Percentiles rank a stretch among this genome's conserved stretches.
These are phyloP conservation scores for Pyrrhia umbra DNA, from an alignment of 2,888 invertebrate species.

Conservation along the genomic window DNA sequence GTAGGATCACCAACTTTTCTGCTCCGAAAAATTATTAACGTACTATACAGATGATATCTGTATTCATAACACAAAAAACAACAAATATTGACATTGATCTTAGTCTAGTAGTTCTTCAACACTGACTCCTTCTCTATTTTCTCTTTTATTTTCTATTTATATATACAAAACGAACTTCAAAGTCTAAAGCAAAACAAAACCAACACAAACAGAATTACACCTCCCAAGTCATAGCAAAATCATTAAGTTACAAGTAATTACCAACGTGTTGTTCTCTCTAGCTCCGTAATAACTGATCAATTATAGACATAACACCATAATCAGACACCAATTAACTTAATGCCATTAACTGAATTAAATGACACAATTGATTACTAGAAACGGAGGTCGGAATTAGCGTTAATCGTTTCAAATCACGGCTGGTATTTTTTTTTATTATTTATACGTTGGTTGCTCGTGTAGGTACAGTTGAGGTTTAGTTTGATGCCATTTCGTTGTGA, in stretches of 20 bases:
- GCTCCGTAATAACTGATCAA: constrained; percentile 73
- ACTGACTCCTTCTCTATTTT: too few relatives aligned
- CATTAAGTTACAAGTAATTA: constrained; percentile 48
- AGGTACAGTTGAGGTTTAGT: not conserved
- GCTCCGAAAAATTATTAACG: too few relatives aligned
- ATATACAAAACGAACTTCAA: not conserved
- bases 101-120: too few relatives aligned
- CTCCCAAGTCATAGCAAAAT: constrained; percentile 37
- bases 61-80: too few relatives aligned
- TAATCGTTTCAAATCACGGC: constrained; percentile 76
- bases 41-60: too few relatives aligned
- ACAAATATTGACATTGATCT: too few relatives aligned
- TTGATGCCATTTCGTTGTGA: not conserved
- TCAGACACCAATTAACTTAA: constrained; percentile 81
- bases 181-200: not conserved
- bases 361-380: constrained; percentile 84
- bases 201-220: constrained; percentile 23
- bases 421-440: constrained; percentile 37
- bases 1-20: too few relatives aligned
- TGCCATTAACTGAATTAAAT: constrained; percentile 84
- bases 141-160: not conserved
- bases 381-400: constrained; percentile 77
- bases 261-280: constrained; percentile 52
- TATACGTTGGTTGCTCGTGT: constrained; percentile 15
- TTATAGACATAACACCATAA: constrained; percentile 84